These are phyloP conservation scores for Caenorhabditis zanzibari DNA, from an alignment of 2,888 invertebrate genomes.

Conservation along the genomic window DNA sequence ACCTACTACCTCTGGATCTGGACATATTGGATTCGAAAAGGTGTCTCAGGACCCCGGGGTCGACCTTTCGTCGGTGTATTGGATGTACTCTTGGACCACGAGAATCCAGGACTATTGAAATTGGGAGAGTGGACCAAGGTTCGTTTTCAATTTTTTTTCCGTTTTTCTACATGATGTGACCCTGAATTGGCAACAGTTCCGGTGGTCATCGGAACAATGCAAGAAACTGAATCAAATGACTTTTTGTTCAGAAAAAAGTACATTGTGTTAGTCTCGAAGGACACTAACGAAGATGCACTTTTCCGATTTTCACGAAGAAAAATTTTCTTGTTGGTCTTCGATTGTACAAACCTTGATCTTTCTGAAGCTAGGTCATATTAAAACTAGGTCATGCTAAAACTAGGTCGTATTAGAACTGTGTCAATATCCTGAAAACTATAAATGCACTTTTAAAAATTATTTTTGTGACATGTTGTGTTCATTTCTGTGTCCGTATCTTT, in stretches of 20 bases:
- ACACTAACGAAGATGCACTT: not conserved
- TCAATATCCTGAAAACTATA: no score
- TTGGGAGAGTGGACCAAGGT: slow-evolving; percentile 53
- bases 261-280: slow-evolving; percentile 10
- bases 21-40: slow-evolving; percentile 51
- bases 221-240: slow-evolving; percentile 1
- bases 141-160: not conserved
- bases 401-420: no score
- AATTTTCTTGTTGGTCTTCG: not conserved
- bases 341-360: no score
- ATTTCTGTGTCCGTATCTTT: not conserved
- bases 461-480: not conserved
- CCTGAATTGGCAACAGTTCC: no score
- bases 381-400: not conserved
- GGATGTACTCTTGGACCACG: slow-evolving; percentile 32
- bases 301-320: slow-evolving; percentile 14
- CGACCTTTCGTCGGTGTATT: slow-evolving; percentile 41
- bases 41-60: slow-evolving; percentile 34
- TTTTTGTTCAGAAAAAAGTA: not conserved
- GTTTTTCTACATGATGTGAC: no score
- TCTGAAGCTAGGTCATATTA: no score
- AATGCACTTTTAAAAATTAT: slow-evolving; percentile 1
- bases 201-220: not conserved
- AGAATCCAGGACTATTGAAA: slow-evolving; percentile 39
- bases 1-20: slow-evolving; percentile 42